Base-by-base conservation (phyloP, 1,140 invertebrate species). In the Laupala kohalensis region DNA sequence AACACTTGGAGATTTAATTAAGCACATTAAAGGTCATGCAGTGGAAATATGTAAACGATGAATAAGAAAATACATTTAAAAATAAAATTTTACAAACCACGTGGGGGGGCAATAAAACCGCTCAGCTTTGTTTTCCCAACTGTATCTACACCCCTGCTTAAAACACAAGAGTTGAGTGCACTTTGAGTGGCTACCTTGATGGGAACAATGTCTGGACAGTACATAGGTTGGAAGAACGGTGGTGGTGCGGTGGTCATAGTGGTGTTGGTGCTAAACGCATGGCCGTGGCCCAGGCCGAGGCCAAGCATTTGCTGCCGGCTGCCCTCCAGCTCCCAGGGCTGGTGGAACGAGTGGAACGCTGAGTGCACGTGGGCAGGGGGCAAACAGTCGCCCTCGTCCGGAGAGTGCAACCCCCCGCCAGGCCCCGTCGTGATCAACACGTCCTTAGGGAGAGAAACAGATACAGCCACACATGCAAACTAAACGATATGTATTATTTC, bases 171-270 rank as follows among this genome's bases (percentile, higher is more conserved):
- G 37, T 53, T 19, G 66, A 68, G 28, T 68, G 28, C 27, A n/a
- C n/a, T n/a, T 28, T 71, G 67, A 71, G 64, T 64, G 66, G 83
- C 82, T 87, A 90, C 85, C 86, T 90, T 85, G 78, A 89, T 87
- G 75, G 88, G 85, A 79, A 89, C 86, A 80, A 89, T 83, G 78
- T 89, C 87, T 76, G 86, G 87, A 80, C 81, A 83, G 82, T 80
- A 84, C 76, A 79, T 75, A 62, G 80, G 76, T 75, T 81, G 81
- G 73, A 78, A 77, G 76, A 78, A 79, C 76, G 77, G 77, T 76
- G 74, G 77, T 74, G 74, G 64, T 73, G 69, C 28, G 69, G 67
- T 25, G 37, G 68, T 69, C 67, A 37, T 73, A 69, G 69, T 25
- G 37, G 67, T 29, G 67, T 67, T 69, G 67, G 67, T 73, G 72